Base-by-base conservation (phyloP, 2,797 vertebrate genomes). In the Arctocebus calabarensis region DNA sequence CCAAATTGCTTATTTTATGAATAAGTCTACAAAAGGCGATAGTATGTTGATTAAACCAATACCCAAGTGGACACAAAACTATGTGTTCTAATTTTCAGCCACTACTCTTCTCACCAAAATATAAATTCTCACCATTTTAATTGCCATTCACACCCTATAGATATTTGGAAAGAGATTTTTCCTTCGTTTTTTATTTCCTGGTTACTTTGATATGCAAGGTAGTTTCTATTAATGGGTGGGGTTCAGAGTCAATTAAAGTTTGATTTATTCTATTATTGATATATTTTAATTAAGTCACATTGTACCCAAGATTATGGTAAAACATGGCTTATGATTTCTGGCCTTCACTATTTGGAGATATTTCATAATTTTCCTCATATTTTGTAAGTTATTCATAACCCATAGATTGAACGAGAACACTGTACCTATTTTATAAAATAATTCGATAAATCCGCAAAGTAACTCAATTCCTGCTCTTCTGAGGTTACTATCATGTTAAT, bases 271-370 rank as follows among this genome's bases (percentile, higher is more conserved):
- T 78, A 66, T 71, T 88, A 91, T 73, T 17, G 13, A 86, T 75
- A 74, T n/a, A 88, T 89, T 93, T 68, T 17, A 10, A 86, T 75
- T n/a, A 88, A 66, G 25, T 94, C 9, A 75, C 43, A 70, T 91
- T 23, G 5, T 90, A 78, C 3, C 89, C 73, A 1, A 79, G 34
- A 84, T 55, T 89, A 45, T 74, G 13, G 19, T 34, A 62, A 66
- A 7, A 23, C 34, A 14, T 29, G 12, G 16, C 23, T 57, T 85
- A 55, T 81, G 20, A 55, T 32, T 86, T 82, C 57, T 8, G 17
- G 45, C 19, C 10, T 79, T 37, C 29, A 81, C 32, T 68, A 5
- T 73, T 45, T 87, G 91, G 68, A 83, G 34, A 48, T 52, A 27
- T 52, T 81, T 77, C 3, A 32, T 27, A 81, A 59, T 57, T 59